These are phyloP conservation scores for Brachionus koreanus DNA, from an alignment of 1,140 invertebrate genomes.

Conservation along the genomic window DNA sequence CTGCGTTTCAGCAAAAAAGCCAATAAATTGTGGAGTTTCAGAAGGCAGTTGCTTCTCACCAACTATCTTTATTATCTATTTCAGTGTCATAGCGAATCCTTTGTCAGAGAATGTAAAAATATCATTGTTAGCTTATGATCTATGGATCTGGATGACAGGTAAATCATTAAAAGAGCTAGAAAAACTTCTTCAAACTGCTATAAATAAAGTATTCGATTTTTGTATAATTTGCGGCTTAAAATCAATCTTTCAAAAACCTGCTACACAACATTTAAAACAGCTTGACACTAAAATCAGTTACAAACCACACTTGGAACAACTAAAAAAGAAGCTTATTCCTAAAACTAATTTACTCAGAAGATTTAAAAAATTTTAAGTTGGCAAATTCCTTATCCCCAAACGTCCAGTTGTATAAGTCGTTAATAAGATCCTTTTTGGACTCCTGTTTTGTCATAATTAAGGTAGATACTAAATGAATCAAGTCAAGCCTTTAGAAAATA, in stretches of 20 bases:
- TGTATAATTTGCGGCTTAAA: not conserved
- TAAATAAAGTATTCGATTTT: not conserved
- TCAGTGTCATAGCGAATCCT: not conserved
- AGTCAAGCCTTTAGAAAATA: not conserved
- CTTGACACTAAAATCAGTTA: slow-evolving; percentile 6
- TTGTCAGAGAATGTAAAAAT: not conserved
- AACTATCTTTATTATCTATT: slow-evolving; percentile 25
- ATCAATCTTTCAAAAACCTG: not conserved
- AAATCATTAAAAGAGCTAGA: slow-evolving; percentile 8
- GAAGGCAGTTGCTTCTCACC: slow-evolving; percentile 26
- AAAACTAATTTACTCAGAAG: slow-evolving; percentile 5
- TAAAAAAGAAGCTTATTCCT: not conserved
- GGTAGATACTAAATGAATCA: not conserved
- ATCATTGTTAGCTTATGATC: slow-evolving; percentile 11
- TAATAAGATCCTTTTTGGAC: not conserved
- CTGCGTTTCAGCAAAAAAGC: not conserved
- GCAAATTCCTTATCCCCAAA: not conserved
- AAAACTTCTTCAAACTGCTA: not conserved
- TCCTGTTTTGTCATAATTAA: not conserved
- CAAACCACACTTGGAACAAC: not conserved
- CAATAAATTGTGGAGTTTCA: slow-evolving; percentile 33
- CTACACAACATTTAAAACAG: not conserved
- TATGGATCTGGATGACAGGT: not conserved
- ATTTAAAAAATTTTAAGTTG: not conserved
- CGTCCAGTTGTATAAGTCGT: not conserved